These are phyloP conservation scores for Vanessa tameamea DNA, from an alignment of 1,140 invertebrate genomes.

Conservation along the genomic window DNA sequence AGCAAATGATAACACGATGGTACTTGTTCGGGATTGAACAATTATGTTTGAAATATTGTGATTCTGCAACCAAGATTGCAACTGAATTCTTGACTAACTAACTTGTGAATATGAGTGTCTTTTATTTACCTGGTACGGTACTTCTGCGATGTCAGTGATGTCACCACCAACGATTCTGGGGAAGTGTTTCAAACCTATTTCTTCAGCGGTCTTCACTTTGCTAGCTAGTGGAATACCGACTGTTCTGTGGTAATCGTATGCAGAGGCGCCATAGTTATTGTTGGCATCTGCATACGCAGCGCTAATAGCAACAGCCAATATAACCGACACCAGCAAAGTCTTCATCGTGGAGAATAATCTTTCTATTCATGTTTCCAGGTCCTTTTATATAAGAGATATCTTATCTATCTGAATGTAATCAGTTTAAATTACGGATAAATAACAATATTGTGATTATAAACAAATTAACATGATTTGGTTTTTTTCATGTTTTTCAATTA, in stretches of 20 bases:
- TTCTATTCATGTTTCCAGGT: neutral
- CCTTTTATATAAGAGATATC: neutral
- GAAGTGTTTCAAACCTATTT: constrained; percentile 9
- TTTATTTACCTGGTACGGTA: constrained; percentile 55
- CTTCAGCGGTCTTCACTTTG: constrained; percentile 45
- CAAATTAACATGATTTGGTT: no score
- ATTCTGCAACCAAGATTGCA: no score
- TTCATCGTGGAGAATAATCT: neutral
- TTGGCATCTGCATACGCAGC: neutral
- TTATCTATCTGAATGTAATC: neutral
- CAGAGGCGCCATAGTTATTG: constrained; percentile 21
- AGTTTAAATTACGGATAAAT: no score
- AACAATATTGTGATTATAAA: no score
- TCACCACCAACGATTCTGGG: constrained; percentile 49
- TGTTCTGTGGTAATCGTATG: constrained; percentile 44
- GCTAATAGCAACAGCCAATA: neutral
- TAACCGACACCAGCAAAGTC: neutral
- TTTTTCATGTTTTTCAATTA: no score
- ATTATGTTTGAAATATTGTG: no score
- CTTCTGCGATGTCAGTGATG: constrained; percentile 43
- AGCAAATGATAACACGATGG: no score
- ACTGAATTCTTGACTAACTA: no score
- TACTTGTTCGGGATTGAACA: no score
- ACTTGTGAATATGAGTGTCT: neutral
- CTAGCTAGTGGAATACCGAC: constrained; percentile 47